Evolutionary conservation across 1,140 invertebrate species (phyloP).

Genomic region (Danaus plexippus): DNA sequence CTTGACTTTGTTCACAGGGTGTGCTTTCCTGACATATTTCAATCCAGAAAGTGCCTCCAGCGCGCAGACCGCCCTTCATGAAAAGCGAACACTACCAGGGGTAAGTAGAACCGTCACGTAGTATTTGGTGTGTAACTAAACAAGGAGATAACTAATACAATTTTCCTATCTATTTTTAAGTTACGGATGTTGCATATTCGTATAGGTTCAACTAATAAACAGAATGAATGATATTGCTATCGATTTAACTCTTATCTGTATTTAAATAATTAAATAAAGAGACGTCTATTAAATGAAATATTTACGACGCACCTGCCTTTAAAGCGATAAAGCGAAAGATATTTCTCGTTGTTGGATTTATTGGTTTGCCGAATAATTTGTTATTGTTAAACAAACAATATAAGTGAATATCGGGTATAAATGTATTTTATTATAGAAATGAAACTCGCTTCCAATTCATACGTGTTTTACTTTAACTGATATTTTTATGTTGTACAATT

Average conservation of each 20-base stretch:
- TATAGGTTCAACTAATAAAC: too few species aligned
- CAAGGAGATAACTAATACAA: too few species aligned
- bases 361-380: slow-evolving; percentile 11
- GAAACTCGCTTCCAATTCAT: background rate
- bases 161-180: too few species aligned
- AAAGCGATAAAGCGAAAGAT: slow-evolving; percentile 11
- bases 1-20: slow-evolving; percentile 79
- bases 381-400: slow-evolving; percentile 14
- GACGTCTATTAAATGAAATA: slow-evolving; percentile 17
- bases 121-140: background rate
- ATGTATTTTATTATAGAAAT: slow-evolving; percentile 1
- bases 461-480: slow-evolving; percentile 8
- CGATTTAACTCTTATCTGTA: too few species aligned
- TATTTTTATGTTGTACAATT: background rate
- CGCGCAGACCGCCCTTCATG: slow-evolving; percentile 94
- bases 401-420: slow-evolving; percentile 5
- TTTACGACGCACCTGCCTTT: slow-evolving; percentile 21
- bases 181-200: too few species aligned
- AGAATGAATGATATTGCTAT: too few species aligned
- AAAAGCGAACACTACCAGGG: slow-evolving; percentile 97
- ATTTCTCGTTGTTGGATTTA: slow-evolving; percentile 12
- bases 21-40: slow-evolving; percentile 97
- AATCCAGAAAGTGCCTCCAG: slow-evolving; percentile 92
- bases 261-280: slow-evolving; percentile 14
- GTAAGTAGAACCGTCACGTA: slow-evolving; percentile 76